Evolutionary conservation across 1,140 invertebrate species (phyloP).

Genomic region (Leptopilina boulardi): DNA sequence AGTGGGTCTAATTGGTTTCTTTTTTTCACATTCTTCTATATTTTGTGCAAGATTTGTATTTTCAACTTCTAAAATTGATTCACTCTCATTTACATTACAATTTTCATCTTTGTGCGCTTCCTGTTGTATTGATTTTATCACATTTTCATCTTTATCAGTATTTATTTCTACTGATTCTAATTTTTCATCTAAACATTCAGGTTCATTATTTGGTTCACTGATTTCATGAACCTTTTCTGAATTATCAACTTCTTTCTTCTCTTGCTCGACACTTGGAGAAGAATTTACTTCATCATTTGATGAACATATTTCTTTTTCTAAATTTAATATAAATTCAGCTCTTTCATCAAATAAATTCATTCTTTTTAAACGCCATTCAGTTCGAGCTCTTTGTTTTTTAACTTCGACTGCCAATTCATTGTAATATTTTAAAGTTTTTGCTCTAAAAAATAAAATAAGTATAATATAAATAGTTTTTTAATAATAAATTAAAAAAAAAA

Average conservation of each 20-base stretch:
- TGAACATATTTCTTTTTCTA: background rate
- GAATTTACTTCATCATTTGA: background rate
- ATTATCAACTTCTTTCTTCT: constrained; percentile 3
- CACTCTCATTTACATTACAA: constrained; percentile 38
- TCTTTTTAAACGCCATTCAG: constrained; percentile 79
- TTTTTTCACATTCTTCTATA: constrained; percentile 33
- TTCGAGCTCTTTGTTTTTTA: constrained; percentile 75
- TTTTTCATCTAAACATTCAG: background rate
- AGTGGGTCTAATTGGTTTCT: constrained; percentile 60
- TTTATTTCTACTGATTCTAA: background rate
- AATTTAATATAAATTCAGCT: constrained; percentile 59
- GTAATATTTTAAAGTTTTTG: constrained; percentile 78
- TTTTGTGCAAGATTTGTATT: constrained; percentile 33
- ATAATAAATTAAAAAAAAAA: background rate
- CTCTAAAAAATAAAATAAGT: constrained; percentile 57
- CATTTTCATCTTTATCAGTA: background rate
- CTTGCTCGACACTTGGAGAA: background rate
- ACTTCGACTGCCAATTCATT: constrained; percentile 77
- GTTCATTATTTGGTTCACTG: constrained; percentile 8
- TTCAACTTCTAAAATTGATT: constrained; percentile 38
- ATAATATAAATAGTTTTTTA: constrained; percentile 32
- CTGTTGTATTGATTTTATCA: background rate
- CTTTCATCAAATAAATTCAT: constrained; percentile 78
- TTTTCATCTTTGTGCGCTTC: constrained; percentile 46
- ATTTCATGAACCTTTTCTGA: constrained; percentile 39